Evolutionary conservation across 2,797 vertebrate species (phyloP).

Genomic region (Platyrinchus mystaceus): DNA sequence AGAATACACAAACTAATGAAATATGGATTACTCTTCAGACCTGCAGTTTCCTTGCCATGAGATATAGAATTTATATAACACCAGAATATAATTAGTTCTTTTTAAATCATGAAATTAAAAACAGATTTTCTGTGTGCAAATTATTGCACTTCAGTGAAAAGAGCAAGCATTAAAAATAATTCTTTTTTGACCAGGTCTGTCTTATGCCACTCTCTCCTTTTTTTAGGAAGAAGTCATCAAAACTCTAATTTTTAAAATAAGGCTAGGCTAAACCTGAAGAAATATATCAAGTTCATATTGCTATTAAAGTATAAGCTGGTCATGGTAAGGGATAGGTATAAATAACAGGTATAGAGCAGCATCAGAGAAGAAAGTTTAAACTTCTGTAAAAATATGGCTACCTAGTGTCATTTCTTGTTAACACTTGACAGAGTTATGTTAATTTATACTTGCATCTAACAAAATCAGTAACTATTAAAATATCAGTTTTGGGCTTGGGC

Average conservation of each 20-base stretch:
- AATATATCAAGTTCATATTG: background rate
- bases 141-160: background rate
- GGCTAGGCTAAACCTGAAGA: background rate
- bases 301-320: background rate
- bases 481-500: background rate
- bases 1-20: constrained; percentile 33
- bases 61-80: background rate
- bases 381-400: background rate
- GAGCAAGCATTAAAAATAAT: background rate
- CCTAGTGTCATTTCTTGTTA: background rate
- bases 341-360: background rate
- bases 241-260: background rate
- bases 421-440: background rate
- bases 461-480: background rate
- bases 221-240: background rate
- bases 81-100: background rate
- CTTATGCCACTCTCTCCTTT: background rate
- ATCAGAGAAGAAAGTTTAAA: background rate
- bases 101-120: background rate
- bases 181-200: background rate
- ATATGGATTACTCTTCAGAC: background rate
- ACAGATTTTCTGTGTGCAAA: background rate
- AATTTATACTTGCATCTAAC: too few species aligned
- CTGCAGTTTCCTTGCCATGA: background rate
- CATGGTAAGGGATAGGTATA: background rate